Percentiles rank a stretch among this genome's conserved stretches.
phyloP scores from a whole-genome alignment of 1,140 invertebrate genomes.

The Pachyrhynchus sulphureomaculatus region DNA sequence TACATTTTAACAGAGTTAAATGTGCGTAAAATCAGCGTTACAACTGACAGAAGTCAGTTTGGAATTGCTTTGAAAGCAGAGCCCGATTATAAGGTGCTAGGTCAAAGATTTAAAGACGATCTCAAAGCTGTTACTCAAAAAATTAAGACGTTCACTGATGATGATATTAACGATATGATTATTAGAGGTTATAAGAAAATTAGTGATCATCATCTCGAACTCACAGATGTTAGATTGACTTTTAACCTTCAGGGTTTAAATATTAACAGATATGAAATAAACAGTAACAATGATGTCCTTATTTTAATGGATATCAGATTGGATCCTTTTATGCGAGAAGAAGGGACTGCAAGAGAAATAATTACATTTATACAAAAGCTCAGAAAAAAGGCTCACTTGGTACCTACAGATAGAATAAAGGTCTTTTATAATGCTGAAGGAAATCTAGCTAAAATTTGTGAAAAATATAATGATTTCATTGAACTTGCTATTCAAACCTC shows the following conservation, averaged over 20 bases:
- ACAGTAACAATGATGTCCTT: constrained; percentile 85
- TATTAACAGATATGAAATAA: constrained; percentile 80
- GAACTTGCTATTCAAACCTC: constrained; percentile 80
- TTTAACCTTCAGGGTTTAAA: constrained; percentile 65
- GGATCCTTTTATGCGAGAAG: constrained; percentile 86
- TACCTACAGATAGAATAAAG: constrained; percentile 87
- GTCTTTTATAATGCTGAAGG: constrained; percentile 74
- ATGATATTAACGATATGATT: constrained; percentile 77
- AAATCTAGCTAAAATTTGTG: constrained; percentile 68
- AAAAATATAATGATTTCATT: constrained; percentile 72
- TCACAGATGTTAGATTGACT: constrained; percentile 85
- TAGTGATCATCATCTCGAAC: constrained; percentile 72
- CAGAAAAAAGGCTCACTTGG: constrained; percentile 92
- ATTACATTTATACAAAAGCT: constrained; percentile 97
- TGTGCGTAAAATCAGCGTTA: constrained; percentile 83
- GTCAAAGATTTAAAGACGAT: constrained; percentile 82
- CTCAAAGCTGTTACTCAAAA: constrained; percentile 85
- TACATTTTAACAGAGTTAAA: constrained; percentile 96
- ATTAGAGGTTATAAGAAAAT: constrained; percentile 71
- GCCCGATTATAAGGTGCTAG: constrained; percentile 86
- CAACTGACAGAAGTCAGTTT: constrained; percentile 90
- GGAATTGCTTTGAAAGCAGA: constrained; percentile 90
- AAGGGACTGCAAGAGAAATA: constrained; percentile 90
- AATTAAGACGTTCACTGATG: constrained; percentile 80
- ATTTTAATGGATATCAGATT: constrained; percentile 77